Evolutionary conservation across 2,797 vertebrate species (phyloP).

Genomic region (Austrolebias charrua): DNA sequence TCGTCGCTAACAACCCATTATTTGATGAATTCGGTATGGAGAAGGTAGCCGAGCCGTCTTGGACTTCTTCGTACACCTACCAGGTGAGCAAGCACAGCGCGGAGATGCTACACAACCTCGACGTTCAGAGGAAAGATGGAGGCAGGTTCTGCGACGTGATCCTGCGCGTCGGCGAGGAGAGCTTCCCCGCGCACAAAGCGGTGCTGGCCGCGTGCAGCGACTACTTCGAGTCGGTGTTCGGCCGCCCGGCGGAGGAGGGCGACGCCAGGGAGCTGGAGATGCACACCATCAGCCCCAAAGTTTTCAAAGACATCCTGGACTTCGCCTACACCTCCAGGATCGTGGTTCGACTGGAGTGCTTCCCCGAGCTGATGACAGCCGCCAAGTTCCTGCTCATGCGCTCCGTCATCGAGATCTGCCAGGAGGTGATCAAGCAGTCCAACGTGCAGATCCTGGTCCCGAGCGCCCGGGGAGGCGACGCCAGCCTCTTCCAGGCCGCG

Average conservation of each 20-base stretch:
- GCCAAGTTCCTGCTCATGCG: constrained; percentile 99
- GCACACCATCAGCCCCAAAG: constrained; percentile 99
- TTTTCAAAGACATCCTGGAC: constrained; percentile 98
- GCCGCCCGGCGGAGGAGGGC: constrained; percentile 84
- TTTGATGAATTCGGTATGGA: constrained; percentile 89
- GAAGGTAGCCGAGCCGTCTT: constrained; percentile 90
- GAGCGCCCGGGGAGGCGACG: constrained; percentile 87
- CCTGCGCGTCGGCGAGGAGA: constrained; percentile 95
- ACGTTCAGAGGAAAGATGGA: constrained; percentile 97
- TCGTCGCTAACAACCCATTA: constrained; percentile 54
- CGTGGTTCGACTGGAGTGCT: constrained; percentile 96
- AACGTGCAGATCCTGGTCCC: constrained; percentile 98
- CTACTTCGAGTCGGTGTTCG: constrained; percentile 96
- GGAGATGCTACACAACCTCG: constrained; percentile 97
- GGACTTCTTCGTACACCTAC: constrained; percentile 94
- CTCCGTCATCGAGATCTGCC: constrained; percentile 97
- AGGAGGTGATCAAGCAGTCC: constrained; percentile 99
- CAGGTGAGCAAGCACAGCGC: constrained; percentile 99
- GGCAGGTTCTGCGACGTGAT: constrained; percentile 98
- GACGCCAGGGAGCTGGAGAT: constrained; percentile 93
- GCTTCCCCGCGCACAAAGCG: constrained; percentile 95
- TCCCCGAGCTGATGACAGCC: constrained; percentile 98
- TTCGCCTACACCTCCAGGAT: constrained; percentile 98
- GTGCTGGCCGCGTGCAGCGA: constrained; percentile 96
- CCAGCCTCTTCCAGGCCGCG: constrained; percentile 90